A percentile compares a stretch with the other conserved stretches of the same genome.
phyloP scores from a whole-genome alignment of 2,113 vertebrate genomes.

The Tupaia tana region DNA sequence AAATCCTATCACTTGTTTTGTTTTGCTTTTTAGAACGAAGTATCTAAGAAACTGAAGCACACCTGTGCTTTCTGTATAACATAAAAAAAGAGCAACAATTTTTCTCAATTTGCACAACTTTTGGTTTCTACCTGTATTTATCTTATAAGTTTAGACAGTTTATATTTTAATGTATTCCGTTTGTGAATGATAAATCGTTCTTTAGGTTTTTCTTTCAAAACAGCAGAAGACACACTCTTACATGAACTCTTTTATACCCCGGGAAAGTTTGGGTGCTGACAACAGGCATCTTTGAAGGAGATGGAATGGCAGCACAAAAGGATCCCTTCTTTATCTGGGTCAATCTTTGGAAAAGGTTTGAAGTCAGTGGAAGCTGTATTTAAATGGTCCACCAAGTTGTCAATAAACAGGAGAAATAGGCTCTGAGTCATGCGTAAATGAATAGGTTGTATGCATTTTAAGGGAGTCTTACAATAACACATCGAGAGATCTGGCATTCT shows the following conservation, averaged over 20 bases:
- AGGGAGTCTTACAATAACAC: conserved; percentile 32
- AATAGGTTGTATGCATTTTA: conserved; percentile 26
- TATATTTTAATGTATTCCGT: conserved; percentile 53
- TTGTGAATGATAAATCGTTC: conserved; percentile 46
- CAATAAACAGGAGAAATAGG: neutral
- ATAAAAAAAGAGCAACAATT: conserved; percentile 57
- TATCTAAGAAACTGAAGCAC: conserved; percentile 18
- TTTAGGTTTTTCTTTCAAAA: conserved; percentile 56
- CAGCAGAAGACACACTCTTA: conserved; percentile 9
- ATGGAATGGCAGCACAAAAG: neutral
- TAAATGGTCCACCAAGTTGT: neutral
- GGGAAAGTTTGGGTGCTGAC: conserved; percentile 7
- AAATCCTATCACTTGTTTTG: conserved; percentile 8
- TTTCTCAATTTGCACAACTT: conserved; percentile 50
- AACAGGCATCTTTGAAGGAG: neutral
- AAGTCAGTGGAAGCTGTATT: conserved; percentile 25
- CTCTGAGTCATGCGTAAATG: neutral
- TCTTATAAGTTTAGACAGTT: conserved; percentile 54
- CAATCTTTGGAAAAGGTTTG: neutral
- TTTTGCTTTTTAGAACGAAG: conserved; percentile 58
- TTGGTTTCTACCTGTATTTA: conserved; percentile 35
- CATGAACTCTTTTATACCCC: neutral
- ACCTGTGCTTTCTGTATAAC: neutral
- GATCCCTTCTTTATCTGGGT: neutral
- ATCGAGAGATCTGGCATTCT: conserved; percentile 62